These are phyloP conservation scores for Rana temporaria DNA, from an alignment of 2,113 vertebrate genomes.

Conservation along the genomic window DNA sequence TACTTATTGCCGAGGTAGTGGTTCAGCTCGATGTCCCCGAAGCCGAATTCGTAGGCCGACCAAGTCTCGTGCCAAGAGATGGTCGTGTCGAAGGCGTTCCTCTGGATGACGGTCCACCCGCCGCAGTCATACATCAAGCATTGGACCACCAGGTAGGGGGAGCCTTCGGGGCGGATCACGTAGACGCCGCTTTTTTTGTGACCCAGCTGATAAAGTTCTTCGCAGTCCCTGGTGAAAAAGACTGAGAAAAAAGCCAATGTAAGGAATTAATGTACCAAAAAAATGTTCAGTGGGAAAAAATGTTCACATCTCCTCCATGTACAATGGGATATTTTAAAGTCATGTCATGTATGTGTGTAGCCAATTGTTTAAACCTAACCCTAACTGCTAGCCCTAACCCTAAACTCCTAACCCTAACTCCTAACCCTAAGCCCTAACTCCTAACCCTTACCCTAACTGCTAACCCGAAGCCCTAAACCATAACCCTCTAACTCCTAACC, in stretches of 20 bases:
- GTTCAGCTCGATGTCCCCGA: conserved; percentile 51
- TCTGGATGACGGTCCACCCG: conserved; percentile 54
- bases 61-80: conserved; percentile 58
- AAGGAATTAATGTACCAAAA: too few species aligned
- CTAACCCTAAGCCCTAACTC: too few species aligned
- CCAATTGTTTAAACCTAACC: too few species aligned
- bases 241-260: neutral
- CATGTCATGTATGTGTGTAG: too few species aligned
- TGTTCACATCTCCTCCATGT: too few species aligned
- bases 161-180: conserved; percentile 29
- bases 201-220: conserved; percentile 54
- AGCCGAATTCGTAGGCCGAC: conserved; percentile 21
- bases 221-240: conserved; percentile 48
- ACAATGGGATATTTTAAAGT: too few species aligned
- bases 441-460: too few species aligned
- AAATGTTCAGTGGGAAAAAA: too few species aligned
- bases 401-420: too few species aligned
- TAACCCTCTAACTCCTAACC: too few species aligned
- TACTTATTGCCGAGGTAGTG: conserved; percentile 55
- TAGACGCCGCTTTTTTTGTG: conserved; percentile 42
- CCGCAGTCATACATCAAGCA: conserved; percentile 54
- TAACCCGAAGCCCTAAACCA: too few species aligned
- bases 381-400: too few species aligned
- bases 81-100: neutral
- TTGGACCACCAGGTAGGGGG: conserved; percentile 41